A percentile compares a stretch with the other conserved stretches of the same genome.
Conservation (phyloP, 2,888 invertebrate genomes). For the Folsomia candida region DNA sequence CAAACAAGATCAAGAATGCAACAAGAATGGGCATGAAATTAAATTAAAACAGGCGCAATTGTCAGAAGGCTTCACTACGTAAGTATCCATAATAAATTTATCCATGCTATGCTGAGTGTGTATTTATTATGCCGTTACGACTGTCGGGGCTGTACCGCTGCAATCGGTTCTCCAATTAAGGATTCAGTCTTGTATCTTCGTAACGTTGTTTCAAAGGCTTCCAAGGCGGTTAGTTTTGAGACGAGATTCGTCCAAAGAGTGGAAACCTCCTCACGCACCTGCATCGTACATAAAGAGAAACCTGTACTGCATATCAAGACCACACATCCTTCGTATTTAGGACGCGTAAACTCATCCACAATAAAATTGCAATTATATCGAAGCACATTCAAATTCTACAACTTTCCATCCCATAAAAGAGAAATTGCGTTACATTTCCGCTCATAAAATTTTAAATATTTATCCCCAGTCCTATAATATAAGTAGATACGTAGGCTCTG, state of each 20-base stretch:
- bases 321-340: background rate
- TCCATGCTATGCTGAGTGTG: no score
- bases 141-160: no score
- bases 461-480: background rate
- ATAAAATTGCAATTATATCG: background rate
- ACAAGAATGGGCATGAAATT: background rate
- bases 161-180: conserved; percentile 44
- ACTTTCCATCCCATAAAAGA: background rate
- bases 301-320: background rate
- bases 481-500: background rate
- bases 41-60: background rate
- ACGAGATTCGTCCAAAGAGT: conserved; percentile 79
- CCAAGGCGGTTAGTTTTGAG: conserved; percentile 78
- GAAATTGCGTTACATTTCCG: background rate
- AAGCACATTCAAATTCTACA: background rate
- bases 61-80: no score
- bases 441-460: background rate
- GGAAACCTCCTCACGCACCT: conserved; percentile 70
- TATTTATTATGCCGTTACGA: no score
- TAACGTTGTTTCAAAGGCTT: conserved; percentile 83
- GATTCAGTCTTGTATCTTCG: conserved; percentile 58
- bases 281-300: conserved; percentile 7
- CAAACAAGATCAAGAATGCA: background rate
- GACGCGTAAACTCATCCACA: background rate
- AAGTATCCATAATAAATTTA: no score